Base-by-base conservation (phyloP, 2,113 vertebrate species). In the Stegastes partitus region DNA sequence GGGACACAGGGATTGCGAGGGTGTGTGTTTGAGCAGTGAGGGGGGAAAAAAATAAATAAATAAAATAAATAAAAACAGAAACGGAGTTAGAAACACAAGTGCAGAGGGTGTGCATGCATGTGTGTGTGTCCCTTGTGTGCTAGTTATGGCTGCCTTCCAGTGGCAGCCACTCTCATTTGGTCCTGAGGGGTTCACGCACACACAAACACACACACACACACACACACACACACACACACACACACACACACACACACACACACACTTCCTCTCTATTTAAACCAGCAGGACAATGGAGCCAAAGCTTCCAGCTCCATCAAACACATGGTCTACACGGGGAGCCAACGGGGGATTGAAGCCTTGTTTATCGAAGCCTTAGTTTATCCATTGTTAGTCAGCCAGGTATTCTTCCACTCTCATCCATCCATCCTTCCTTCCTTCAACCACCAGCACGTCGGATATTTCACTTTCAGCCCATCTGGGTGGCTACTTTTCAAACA, bases 61-160 rank as follows among this genome's bases (percentile, higher is more conserved):
- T n/a, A 54, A 42, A 57, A 59, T 59, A 45, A 3, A 62, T 11
- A 53, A 9, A 45, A 1, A 15, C 11, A 42, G 39, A 42, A 8
- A 42, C 39, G 4, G 42, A 64, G 55, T 45, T 22, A 45, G 49
- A 58, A 73, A 66, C 15, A 65, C 12, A 83, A 45, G 31, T 53
- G 22, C n/a, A 26, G 47, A 14, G 12, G 14, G 39, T 42, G 39
- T 42, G 39, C 14, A 4, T 42, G 39, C 14, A 15, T 42, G 18
- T 78, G 50, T 75, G 59, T 49, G 49, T 50, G 26, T 87, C 56
- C 53, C 80, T 14, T 75, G 70, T 70, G 85, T 69, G 62, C 34
- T 78, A 77, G 74, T 89, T 79, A 86, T 90, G 81, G 83, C 85
- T 67, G 69, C 57, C 68, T 87, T 86, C 79, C 88, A 87, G 71